Evolutionary conservation across 1,140 invertebrate genomes (phyloP).

Genomic region (Sarcophaga bullata): DNA sequence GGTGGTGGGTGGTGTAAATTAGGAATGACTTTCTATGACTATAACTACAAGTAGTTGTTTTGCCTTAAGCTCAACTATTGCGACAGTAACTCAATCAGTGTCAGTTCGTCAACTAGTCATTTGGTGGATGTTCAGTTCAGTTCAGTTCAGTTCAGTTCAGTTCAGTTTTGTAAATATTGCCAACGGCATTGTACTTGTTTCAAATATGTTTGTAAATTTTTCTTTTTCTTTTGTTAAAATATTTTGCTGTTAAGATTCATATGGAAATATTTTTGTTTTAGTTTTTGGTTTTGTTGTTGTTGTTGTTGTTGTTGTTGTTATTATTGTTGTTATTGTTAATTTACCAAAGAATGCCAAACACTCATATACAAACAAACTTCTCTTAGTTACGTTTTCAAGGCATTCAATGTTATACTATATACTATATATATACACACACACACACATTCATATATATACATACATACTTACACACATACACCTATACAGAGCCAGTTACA

Average conservation of each 20-base stretch:
- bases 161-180: conserved; percentile 27
- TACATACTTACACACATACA: background rate
- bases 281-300: background rate
- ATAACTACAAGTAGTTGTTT: too few relatives aligned
- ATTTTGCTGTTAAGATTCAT: background rate
- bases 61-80: too few relatives aligned
- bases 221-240: background rate
- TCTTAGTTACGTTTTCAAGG: background rate
- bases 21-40: too few relatives aligned
- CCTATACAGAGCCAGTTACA: background rate
- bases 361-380: background rate
- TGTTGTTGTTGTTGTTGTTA: background rate
- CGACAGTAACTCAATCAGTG: too few relatives aligned
- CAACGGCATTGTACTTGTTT: background rate
- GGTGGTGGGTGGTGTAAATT: too few relatives aligned
- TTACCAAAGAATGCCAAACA: background rate
- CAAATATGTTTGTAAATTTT: background rate
- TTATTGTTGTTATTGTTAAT: background rate
- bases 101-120: too few relatives aligned
- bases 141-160: too few relatives aligned
- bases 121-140: too few relatives aligned
- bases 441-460: background rate
- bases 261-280: conserved; percentile 23
- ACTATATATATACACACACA: background rate
- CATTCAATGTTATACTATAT: background rate